These are phyloP conservation scores for Limenitis camilla DNA, from an alignment of 2,888 invertebrate genomes.

Conservation along the genomic window DNA sequence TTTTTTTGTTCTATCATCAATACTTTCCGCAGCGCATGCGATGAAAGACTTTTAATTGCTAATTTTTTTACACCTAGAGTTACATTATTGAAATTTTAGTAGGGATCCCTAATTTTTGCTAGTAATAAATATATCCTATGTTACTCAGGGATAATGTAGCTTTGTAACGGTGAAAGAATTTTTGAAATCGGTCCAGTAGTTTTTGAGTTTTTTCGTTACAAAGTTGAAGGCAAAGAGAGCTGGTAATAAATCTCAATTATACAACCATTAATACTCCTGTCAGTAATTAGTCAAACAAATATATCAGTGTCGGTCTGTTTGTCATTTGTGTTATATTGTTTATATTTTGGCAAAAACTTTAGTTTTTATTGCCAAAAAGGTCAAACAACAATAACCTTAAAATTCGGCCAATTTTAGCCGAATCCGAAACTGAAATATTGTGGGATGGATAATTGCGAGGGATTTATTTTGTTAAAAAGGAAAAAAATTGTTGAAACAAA, in stretches of 20 bases:
- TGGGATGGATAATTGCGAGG: neutral
- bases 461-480: too few relatives aligned
- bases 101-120: too few relatives aligned
- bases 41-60: too few relatives aligned
- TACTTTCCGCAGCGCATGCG: too few relatives aligned
- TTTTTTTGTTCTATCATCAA: too few relatives aligned
- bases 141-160: too few relatives aligned
- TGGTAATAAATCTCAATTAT: neutral
- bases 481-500: too few relatives aligned
- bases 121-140: too few relatives aligned
- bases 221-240: neutral
- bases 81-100: too few relatives aligned
- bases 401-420: neutral
- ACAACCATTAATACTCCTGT: neutral
- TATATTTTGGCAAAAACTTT: conserved; percentile 10
- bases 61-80: too few relatives aligned
- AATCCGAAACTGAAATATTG: neutral
- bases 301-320: neutral
- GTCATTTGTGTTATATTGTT: neutral
- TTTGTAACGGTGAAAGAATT: too few relatives aligned
- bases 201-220: neutral
- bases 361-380: conserved; percentile 1
- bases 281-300: neutral
- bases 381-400: neutral
- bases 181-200: too few relatives aligned